Conservation (phyloP, 2,797 vertebrate species). For the Clangula hyemalis region DNA sequence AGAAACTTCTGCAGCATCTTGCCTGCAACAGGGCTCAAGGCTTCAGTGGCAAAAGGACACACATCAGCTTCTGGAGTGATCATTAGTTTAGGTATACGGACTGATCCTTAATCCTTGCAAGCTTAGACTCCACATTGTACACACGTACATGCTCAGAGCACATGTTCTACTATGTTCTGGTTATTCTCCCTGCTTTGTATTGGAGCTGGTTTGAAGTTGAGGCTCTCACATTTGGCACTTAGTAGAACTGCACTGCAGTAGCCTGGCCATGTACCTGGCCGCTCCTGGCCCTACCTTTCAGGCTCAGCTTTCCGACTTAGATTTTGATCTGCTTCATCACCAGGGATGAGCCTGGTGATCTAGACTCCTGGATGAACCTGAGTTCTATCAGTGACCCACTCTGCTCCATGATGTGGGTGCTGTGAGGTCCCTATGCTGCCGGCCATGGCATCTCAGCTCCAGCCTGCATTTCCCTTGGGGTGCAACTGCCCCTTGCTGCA, state of each 20-base stretch:
- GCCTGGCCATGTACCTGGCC: background rate
- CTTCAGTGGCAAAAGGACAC: background rate
- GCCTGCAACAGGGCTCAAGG: background rate
- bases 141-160: background rate
- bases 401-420: background rate
- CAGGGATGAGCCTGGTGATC: fast-evolving
- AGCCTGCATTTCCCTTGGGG: background rate
- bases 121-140: background rate
- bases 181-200: background rate
- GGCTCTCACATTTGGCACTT: background rate
- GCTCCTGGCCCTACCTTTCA: background rate
- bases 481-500: background rate
- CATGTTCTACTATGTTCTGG: no score
- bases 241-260: background rate
- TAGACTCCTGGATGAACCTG: background rate
- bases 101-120: background rate
- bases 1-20: background rate
- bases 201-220: background rate
- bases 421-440: background rate
- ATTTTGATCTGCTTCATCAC: background rate
- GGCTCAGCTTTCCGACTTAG: background rate
- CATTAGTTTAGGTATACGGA: background rate
- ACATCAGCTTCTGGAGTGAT: fast-evolving
- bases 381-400: background rate
- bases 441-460: background rate